Evolutionary conservation across 53 echinoderm and acorn worm genomes (phyloP), one percentile per base, ranked within the genome.

Genomic region (Pentamera pediparva): DNA sequence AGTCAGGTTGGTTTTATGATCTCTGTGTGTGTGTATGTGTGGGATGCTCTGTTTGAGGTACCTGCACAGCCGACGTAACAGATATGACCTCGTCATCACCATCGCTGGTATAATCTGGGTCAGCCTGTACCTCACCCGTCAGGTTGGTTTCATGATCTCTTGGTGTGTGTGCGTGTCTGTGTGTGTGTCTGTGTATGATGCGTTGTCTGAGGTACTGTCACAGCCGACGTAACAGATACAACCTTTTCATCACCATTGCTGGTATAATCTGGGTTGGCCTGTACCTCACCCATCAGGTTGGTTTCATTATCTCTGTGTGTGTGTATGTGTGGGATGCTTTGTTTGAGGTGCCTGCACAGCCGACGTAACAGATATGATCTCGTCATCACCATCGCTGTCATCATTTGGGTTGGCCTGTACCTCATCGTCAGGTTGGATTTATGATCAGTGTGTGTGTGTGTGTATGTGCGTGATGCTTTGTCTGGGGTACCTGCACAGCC

Each of bases 401-500:
- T 98, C 21, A 76, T 92, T 18, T 98, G 98, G 98, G 78, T 98
- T 18, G 78, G 83, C n/a, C 36, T 98, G 17, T 83, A 82, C 62
- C 56, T 98, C 58, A 73, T 78, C 49, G 75, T 8, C 28, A 58
- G 56, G 93, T 92, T 74, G 74, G 84, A 27, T 15, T 4, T n/a
- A 4, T n/a, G n/a, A n/a, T n/a, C n/a, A n/a, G n/a, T n/a, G n/a
- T n/a, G n/a, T n/a, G 45, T n/a, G n/a, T n/a, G n/a, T n/a, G n/a
- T n/a, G n/a, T n/a, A n/a, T n/a, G n/a, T n/a, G n/a, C n/a, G n/a
- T n/a, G n/a, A n/a, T n/a, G n/a, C n/a, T n/a, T n/a, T n/a, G n/a
- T n/a, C n/a, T 89, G 9, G 98, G 98, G 29, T 98, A 98, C 80
- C 92, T 91, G 98, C 98, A 98, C 74, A 98, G 98, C 64, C 80